Percentiles rank a stretch among this genome's conserved stretches.
phyloP scores from a whole-genome alignment of 2,888 invertebrate genomes.

The Ochlodes sylvanus region DNA sequence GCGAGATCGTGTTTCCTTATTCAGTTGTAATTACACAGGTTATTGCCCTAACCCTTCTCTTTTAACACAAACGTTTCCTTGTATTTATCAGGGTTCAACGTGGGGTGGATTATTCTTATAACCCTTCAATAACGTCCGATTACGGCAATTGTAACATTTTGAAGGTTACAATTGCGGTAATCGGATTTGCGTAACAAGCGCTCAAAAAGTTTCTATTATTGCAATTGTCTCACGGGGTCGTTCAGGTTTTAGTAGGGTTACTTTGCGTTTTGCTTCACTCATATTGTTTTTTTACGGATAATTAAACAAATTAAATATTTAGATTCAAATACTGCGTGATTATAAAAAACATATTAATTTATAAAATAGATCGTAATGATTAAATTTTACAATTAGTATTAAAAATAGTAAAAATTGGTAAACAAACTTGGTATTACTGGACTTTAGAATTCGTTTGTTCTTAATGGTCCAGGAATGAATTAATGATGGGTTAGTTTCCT shows the following conservation, averaged over 20 bases:
- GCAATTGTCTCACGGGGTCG: not conserved
- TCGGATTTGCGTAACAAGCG: slow-evolving; percentile 23
- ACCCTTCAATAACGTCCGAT: slow-evolving; percentile 17
- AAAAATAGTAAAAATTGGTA: too few species aligned
- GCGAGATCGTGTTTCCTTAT: slow-evolving; percentile 32
- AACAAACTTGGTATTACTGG: too few species aligned
- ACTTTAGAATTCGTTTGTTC: not conserved
- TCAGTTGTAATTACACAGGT: slow-evolving; percentile 24
- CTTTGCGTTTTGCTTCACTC: too few species aligned
- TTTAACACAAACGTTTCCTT: slow-evolving; percentile 28
- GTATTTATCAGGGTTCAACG: slow-evolving; percentile 13
- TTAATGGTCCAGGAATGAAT: not conserved
- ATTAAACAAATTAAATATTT: not conserved
- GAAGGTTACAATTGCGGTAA: slow-evolving; percentile 18
- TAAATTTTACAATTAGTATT: too few species aligned
- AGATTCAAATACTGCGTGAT: too few species aligned
- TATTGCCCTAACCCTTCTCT: slow-evolving; percentile 28
- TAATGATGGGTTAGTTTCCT: slow-evolving; percentile 49
- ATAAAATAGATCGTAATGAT: too few species aligned
- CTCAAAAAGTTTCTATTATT: not conserved
- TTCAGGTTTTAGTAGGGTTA: not conserved
- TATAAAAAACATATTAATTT: too few species aligned
- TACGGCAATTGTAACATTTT: slow-evolving; percentile 13
- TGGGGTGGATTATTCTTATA: slow-evolving; percentile 22
- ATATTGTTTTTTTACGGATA: not conserved